Percentiles rank a stretch among this genome's conserved stretches.
These are phyloP conservation scores for Andrena cerasifolii DNA, from an alignment of 1,140 invertebrate species.

Conservation along the genomic window DNA sequence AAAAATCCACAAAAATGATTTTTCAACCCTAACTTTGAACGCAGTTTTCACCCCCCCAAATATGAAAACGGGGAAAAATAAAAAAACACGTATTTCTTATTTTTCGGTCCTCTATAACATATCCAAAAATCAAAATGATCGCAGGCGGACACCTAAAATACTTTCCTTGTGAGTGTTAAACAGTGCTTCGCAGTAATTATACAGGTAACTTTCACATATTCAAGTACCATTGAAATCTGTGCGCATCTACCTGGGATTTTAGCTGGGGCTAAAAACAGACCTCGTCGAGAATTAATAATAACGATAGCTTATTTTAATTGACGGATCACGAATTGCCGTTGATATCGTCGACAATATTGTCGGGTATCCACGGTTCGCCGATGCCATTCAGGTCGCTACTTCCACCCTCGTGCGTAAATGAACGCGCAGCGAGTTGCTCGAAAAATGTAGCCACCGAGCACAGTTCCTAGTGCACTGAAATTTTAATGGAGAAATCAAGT, in stretches of 20 bases:
- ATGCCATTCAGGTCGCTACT: neutral
- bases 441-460: slow-evolving; percentile 15
- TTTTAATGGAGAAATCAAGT: slow-evolving; percentile 65
- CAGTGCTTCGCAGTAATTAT: too few species aligned
- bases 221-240: neutral
- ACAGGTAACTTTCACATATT: neutral
- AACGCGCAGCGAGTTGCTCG: neutral
- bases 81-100: too few species aligned
- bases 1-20: too few species aligned
- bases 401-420: neutral
- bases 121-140: too few species aligned
- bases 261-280: neutral
- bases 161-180: too few species aligned
- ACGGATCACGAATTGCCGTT: neutral
- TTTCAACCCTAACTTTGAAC: too few species aligned
- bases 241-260: neutral
- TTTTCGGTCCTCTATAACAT: too few species aligned
- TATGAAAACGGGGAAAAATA: too few species aligned
- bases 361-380: neutral
- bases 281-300: neutral
- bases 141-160: too few species aligned
- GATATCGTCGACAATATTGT: neutral
- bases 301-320: neutral
- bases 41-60: too few species aligned
- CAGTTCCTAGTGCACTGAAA: slow-evolving; percentile 44